phyloP scores from a whole-genome alignment of 92 coral and sea anemone species.

The Paramuricea clavata region DNA sequence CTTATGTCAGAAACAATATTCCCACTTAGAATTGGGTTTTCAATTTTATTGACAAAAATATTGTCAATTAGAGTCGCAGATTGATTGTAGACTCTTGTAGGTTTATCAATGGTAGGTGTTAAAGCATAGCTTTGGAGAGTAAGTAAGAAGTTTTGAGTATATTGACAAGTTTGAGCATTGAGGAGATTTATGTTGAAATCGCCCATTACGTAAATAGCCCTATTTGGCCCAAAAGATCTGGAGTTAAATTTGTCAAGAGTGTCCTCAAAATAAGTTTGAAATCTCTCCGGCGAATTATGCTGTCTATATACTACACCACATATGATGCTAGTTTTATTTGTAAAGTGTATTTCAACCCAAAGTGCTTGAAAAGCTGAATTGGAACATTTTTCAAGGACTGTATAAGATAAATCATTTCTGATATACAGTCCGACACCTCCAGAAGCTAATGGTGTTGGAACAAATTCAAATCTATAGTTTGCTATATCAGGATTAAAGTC shows the following conservation, averaged over 20 bases:
- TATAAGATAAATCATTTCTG: slow-evolving; percentile 32
- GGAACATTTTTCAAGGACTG: slow-evolving; percentile 55
- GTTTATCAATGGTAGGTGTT: slow-evolving; percentile 64
- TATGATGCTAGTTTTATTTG: slow-evolving; percentile 44
- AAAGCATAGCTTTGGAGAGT: slow-evolving; percentile 58
- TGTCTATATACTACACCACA: slow-evolving; percentile 69
- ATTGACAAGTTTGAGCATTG: too few species aligned
- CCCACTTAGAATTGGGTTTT: too few species aligned
- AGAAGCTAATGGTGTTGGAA: too few species aligned
- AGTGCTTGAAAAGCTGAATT: slow-evolving; percentile 63
- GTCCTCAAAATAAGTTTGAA: too few species aligned
- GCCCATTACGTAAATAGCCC: too few species aligned
- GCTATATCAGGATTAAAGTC: slow-evolving; percentile 52
- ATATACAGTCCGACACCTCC: slow-evolving; percentile 74
- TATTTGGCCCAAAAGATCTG: slow-evolving; percentile 46
- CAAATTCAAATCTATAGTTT: slow-evolving; percentile 52
- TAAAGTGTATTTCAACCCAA: slow-evolving; percentile 56
- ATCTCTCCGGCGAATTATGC: slow-evolving; percentile 61
- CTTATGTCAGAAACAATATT: too few species aligned
- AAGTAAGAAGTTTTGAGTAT: too few species aligned
- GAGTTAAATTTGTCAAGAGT: slow-evolving; percentile 54
- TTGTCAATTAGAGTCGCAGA: too few species aligned
- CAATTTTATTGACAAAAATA: too few species aligned
- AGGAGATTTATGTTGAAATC: too few species aligned
- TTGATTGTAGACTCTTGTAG: slow-evolving; percentile 63